Evolutionary conservation across 2,888 invertebrate species (phyloP).

Genomic region (Hyles lineata): DNA sequence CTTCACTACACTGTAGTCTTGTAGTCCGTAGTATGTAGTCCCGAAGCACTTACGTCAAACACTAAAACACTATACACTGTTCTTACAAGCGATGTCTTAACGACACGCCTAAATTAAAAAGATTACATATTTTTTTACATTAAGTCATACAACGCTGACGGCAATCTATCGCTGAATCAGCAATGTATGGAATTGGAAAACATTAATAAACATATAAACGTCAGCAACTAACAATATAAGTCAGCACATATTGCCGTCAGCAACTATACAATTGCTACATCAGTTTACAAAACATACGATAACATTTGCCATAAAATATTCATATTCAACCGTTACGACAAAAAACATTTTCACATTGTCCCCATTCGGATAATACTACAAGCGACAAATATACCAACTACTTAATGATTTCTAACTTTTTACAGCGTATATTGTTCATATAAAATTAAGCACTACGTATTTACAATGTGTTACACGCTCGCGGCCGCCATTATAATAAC

Average conservation of each 20-base stretch:
- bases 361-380: not conserved
- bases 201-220: not conserved
- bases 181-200: too few relatives aligned
- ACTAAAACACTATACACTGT: not conserved
- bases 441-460: not conserved
- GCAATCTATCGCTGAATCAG: too few relatives aligned
- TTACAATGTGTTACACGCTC: not conserved
- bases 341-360: not conserved
- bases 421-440: not conserved
- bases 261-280: slow-evolving; percentile 3
- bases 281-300: slow-evolving; percentile 6
- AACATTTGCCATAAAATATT: slow-evolving; percentile 2
- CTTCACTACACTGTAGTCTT: slow-evolving; percentile 12
- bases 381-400: not conserved
- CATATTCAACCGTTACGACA: not conserved
- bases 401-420: not conserved
- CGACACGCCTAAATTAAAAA: not conserved
- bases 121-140: slow-evolving; percentile 20
- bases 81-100: not conserved
- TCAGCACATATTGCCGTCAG: not conserved
- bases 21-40: not conserved
- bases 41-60: not conserved
- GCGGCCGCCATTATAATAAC: too few relatives aligned
- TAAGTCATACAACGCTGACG: slow-evolving; percentile 12
- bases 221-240: not conserved